phyloP scores from a whole-genome alignment of 2,113 vertebrate species.

The Prunella fulvescens region DNA sequence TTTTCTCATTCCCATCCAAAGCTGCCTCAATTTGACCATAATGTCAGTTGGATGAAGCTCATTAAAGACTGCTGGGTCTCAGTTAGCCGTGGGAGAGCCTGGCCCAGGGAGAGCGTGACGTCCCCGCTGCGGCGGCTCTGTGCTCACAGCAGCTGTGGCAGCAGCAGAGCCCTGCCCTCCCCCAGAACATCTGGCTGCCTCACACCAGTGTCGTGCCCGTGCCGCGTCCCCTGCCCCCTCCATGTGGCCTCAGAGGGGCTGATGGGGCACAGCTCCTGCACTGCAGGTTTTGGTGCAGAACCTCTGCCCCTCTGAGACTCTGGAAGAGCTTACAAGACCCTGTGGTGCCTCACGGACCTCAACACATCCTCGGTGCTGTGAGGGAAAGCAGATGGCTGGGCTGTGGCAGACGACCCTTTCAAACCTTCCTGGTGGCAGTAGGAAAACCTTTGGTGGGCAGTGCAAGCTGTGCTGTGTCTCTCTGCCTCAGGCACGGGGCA shows the following conservation, averaged over 20 bases:
- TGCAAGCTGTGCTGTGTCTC: background rate
- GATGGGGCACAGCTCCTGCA: background rate
- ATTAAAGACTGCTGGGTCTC: background rate
- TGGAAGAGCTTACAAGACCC: background rate
- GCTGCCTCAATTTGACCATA: background rate
- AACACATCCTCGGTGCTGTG: fast-evolving
- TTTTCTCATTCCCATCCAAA: background rate
- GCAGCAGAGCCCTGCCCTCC: background rate
- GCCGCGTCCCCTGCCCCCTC: background rate
- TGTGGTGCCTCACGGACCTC: fast-evolving
- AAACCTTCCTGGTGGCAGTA: background rate
- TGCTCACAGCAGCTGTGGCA: background rate
- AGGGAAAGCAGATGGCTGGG: background rate
- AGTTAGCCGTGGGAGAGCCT: background rate
- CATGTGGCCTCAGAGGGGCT: background rate
- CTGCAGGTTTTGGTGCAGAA: background rate
- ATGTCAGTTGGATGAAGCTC: background rate
- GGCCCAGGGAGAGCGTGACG: background rate
- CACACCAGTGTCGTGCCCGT: fast-evolving
- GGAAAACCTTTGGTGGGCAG: background rate
- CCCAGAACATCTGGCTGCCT: background rate
- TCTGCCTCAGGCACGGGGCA: background rate
- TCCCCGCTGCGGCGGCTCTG: background rate
- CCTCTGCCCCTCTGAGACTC: background rate
- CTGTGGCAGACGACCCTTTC: background rate